These are phyloP conservation scores for Protosalanx chinensis DNA, from an alignment of 2,797 vertebrate genomes.

Conservation along the genomic window DNA sequence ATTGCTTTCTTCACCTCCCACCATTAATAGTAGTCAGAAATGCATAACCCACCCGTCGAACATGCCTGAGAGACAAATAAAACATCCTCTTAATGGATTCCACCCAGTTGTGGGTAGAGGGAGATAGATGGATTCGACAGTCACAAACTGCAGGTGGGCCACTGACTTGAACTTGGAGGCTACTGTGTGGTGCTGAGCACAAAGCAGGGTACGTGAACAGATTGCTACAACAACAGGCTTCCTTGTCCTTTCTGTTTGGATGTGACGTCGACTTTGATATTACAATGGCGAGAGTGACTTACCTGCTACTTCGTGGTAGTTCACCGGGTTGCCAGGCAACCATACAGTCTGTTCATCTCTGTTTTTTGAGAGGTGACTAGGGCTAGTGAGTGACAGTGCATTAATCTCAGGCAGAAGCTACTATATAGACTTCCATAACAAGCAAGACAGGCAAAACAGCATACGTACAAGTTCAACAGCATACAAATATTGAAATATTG, in stretches of 20 bases:
- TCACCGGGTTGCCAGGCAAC: background rate
- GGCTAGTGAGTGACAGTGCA: background rate
- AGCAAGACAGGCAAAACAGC: conserved; percentile 43
- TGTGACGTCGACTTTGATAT: background rate
- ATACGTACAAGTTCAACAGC: conserved; percentile 40
- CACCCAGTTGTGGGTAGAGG: background rate
- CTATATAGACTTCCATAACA: conserved; percentile 33
- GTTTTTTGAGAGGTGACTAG: background rate
- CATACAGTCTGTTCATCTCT: background rate
- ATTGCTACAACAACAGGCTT: background rate
- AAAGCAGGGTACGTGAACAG: background rate
- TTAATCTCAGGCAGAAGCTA: conserved; percentile 11
- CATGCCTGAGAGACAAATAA: background rate
- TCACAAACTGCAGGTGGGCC: background rate
- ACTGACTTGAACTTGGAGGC: background rate
- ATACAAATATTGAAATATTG: conserved; percentile 15
- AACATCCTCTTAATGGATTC: background rate
- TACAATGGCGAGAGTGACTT: background rate
- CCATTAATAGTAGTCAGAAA: background rate
- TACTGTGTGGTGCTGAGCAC: background rate
- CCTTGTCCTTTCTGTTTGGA: background rate
- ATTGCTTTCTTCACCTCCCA: background rate
- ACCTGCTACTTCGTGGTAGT: background rate
- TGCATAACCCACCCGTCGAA: background rate
- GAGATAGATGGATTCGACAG: background rate